Evolutionary conservation across 2,113 vertebrate genomes (phyloP).

Genomic region (Sialia sialis): DNA sequence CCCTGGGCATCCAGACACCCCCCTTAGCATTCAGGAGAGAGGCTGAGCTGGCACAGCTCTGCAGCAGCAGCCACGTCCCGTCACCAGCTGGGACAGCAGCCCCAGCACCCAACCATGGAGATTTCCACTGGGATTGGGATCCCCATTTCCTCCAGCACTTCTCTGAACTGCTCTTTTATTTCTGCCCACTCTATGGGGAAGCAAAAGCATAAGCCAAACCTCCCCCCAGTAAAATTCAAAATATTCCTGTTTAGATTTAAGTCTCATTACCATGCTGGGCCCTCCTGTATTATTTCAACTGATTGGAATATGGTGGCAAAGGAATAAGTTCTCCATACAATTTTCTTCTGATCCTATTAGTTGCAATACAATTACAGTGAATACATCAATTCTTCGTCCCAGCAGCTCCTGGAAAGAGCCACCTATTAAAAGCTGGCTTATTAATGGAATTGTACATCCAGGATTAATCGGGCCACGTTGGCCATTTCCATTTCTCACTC

Average conservation of each 20-base stretch:
- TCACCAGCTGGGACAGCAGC: neutral
- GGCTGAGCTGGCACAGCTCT: neutral
- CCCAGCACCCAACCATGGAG: fast-evolving
- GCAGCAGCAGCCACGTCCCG: neutral
- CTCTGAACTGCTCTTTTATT: neutral
- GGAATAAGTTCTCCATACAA: conserved; percentile 67
- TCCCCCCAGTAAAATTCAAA: neutral
- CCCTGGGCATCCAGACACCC: neutral
- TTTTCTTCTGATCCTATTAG: conserved; percentile 80
- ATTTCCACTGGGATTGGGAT: neutral
- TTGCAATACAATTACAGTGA: conserved; percentile 76
- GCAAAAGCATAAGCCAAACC: neutral
- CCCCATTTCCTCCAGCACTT: neutral
- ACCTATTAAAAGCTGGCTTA: conserved; percentile 78
- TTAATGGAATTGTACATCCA: conserved; percentile 80
- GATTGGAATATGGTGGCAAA: conserved; percentile 71
- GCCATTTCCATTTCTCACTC: conserved; percentile 82
- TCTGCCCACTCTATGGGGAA: neutral
- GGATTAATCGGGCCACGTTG: conserved; percentile 74
- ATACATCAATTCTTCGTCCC: conserved; percentile 76
- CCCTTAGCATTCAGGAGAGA: neutral
- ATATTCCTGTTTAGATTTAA: neutral
- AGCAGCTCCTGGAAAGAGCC: conserved; percentile 67
- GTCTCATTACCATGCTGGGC: conserved; percentile 12
- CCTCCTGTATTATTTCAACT: conserved; percentile 73